A percentile compares a stretch with the other conserved stretches of the same genome.
Conservation (phyloP, 2,113 vertebrate genomes). For the Leucopternis melanops region DNA sequence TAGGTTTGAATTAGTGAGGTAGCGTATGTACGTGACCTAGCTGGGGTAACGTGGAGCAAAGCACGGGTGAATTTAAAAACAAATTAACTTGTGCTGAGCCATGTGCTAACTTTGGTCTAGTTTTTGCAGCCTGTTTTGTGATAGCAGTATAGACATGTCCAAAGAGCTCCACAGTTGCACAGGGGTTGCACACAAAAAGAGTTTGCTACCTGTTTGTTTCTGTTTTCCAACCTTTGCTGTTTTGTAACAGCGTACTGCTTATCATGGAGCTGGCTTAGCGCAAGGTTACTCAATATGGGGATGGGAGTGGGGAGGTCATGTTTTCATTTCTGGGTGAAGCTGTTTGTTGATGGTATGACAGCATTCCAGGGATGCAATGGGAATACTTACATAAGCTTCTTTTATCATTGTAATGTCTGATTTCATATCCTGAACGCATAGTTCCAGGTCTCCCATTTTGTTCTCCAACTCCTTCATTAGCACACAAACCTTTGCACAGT, state of each 20-base stretch:
- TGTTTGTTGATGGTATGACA: neutral
- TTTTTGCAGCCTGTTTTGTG: neutral
- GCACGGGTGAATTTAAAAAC: neutral
- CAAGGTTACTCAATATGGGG: neutral
- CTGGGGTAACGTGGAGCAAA: neutral
- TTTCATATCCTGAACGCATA: neutral
- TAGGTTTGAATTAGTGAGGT: neutral
- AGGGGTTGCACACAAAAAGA: neutral
- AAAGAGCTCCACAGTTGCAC: neutral
- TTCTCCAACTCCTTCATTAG: neutral
- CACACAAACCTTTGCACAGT: neutral
- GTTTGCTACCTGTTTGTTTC: neutral
- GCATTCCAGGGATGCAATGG: slow-evolving; percentile 8
- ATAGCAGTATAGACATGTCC: neutral
- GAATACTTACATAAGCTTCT: neutral
- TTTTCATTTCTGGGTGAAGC: slow-evolving; percentile 7
- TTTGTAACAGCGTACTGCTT: neutral
- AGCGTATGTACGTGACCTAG: neutral
- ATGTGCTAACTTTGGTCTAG: neutral
- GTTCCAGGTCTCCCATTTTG: neutral
- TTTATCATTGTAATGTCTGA: neutral
- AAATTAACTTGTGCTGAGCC: neutral
- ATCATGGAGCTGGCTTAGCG: neutral
- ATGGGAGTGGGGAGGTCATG: neutral
- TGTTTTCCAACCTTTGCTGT: neutral